Evolutionary conservation across 2,797 vertebrate species (phyloP), one percentile per base, ranked within the genome.

Genomic region (Micromesistius poutassou): DNA sequence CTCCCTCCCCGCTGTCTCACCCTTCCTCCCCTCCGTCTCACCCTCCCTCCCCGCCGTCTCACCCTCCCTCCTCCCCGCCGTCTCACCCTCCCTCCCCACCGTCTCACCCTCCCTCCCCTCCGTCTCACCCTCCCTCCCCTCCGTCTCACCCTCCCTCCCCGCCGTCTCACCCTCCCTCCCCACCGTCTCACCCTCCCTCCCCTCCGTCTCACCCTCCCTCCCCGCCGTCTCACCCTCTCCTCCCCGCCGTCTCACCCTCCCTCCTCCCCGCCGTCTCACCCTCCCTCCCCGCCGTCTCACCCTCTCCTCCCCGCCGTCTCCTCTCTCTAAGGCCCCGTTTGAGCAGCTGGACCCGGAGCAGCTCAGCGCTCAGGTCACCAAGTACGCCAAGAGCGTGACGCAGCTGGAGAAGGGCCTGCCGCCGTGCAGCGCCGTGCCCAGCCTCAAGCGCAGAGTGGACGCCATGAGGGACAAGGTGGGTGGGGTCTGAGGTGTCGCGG

Each of bases 371-470:
- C 91, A 95, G 88, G 93, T 96, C 79, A 91, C 89, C 78, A 96
- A 94, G 83, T 96, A 94, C 13, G 78, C 86, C 84, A 95, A 96
- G 87, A 91, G 93, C 46, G 90, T 96, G 78, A 91, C 28, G 83
- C 95, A 96, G 81, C 81, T 97, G 87, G 95, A 97, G 88, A 96
- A 94, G 85, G 95, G 95, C 38, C 91, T 97, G 73, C 93, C 93
- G 7, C 88, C 85, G 40, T 97, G 96, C 86, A 93, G 77, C 13
- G 92, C 94, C 3, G 90, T 95, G 35, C 90, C 93, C n/a, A 75
- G 75, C 66, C 93, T 97, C 36, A 96, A 95, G 90, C 75, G 82
- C 0, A 94, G 93, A 10, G 94, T 96, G 84, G 95, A 96, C 35
- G 81, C 83, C 76, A 95, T 94, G 91, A 95, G 91, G 89, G 92